Conservation (phyloP, 2,888 invertebrate genomes). For the Diarsia mendica region DNA sequence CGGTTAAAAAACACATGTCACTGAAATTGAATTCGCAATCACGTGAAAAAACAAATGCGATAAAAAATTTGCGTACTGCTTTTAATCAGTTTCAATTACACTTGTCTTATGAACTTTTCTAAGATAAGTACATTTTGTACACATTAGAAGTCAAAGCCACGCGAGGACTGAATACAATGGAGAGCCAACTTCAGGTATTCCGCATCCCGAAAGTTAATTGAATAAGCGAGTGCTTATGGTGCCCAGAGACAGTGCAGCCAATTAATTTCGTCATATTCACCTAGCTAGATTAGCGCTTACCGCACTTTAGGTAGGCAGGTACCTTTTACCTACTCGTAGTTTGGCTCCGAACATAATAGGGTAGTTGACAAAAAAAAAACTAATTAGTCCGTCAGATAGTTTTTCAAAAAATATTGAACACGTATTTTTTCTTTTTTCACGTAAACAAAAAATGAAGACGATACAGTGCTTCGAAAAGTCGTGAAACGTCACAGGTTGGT, state of each 20-base stretch:
- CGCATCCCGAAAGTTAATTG: background rate
- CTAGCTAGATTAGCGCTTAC: background rate
- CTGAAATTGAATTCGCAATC: background rate
- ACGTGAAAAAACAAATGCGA: background rate
- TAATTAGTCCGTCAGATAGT: too few relatives aligned
- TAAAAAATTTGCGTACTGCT: background rate
- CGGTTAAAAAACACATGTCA: background rate
- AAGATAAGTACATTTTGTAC: background rate
- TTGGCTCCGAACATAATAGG: background rate
- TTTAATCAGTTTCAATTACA: background rate
- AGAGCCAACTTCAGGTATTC: background rate
- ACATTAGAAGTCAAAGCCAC: background rate
- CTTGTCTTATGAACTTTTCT: background rate
- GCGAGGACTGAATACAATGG: background rate
- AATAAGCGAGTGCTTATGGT: background rate
- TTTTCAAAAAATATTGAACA: too few relatives aligned
- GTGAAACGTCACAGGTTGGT: too few relatives aligned
- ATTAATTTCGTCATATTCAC: constrained; percentile 3
- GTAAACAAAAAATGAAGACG: too few relatives aligned
- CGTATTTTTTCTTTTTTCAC: too few relatives aligned
- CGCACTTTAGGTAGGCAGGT: background rate
- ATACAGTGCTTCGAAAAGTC: too few relatives aligned
- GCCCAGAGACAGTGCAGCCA: background rate
- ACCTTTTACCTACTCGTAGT: background rate
- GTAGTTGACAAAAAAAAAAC: too few relatives aligned